Percentiles rank a stretch among this genome's conserved stretches.
Evolutionary conservation across 1,140 invertebrate species (phyloP).

Genomic region (Drosophila kikkawai): DNA sequence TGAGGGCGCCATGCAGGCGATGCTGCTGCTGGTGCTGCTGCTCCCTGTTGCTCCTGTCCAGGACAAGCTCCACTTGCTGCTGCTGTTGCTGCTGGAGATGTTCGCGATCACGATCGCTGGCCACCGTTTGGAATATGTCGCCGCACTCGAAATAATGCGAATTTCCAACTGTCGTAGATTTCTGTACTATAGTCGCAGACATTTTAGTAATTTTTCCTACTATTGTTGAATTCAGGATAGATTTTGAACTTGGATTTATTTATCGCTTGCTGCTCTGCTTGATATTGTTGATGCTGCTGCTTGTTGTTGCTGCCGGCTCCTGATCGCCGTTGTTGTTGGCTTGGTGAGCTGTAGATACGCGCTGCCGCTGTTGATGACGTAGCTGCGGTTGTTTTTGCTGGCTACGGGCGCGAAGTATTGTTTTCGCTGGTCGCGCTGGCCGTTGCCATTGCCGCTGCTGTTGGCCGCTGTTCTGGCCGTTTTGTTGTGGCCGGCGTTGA

Average conservation of each 20-base stretch:
- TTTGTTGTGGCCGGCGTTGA: no score
- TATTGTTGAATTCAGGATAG: constrained; percentile 2
- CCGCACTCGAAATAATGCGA: constrained; percentile 62
- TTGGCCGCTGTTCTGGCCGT: no score
- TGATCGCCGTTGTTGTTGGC: no score
- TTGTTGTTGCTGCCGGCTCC: no score
- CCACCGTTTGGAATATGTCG: constrained; percentile 65
- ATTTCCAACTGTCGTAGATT: constrained; percentile 58
- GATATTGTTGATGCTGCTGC: constrained; percentile 24
- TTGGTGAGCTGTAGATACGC: no score
- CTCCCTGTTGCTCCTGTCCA: constrained; percentile 50
- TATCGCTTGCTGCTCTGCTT: constrained; percentile 23
- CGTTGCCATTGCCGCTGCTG: no score
- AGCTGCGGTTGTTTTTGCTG: no score
- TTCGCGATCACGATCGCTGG: constrained; percentile 62
- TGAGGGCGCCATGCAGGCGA: constrained; percentile 68
- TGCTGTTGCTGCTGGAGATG: constrained; percentile 55
- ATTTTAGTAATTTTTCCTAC: constrained; percentile 44
- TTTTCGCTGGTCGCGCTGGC: no score
- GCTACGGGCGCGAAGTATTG: no score
- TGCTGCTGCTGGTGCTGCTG: constrained; percentile 55
- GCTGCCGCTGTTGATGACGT: no score
- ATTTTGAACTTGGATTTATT: constrained; percentile 40
- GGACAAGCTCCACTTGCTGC: constrained; percentile 41
- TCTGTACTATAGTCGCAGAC: constrained; percentile 69